Percentiles rank a stretch among this genome's conserved stretches.
Conservation (phyloP, 2,113 vertebrate genomes). For the Brachyhypopomus occidentalis region DNA sequence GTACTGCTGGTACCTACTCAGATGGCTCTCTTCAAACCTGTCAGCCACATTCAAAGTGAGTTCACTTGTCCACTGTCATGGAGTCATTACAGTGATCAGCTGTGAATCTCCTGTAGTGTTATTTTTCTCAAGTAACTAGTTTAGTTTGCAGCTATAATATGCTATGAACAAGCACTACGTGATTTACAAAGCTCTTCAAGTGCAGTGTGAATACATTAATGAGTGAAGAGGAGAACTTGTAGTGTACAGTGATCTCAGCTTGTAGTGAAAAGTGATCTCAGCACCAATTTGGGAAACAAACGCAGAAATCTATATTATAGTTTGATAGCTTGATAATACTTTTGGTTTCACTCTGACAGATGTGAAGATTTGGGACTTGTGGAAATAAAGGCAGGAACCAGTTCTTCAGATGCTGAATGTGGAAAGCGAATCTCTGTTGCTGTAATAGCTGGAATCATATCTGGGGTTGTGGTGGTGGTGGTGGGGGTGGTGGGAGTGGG, state of each 20-base stretch:
- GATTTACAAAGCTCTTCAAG: too few species aligned
- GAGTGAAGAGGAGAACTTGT: too few species aligned
- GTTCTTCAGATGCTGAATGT: constrained; percentile 39
- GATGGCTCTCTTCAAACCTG: constrained; percentile 30
- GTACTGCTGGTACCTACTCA: constrained; percentile 23
- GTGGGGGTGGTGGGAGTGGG: background rate
- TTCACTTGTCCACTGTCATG: background rate
- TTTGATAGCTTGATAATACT: background rate
- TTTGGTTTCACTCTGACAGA: constrained; percentile 18
- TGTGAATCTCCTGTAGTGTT: too few species aligned
- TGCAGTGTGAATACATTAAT: too few species aligned
- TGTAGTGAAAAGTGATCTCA: too few species aligned
- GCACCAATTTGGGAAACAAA: too few species aligned
- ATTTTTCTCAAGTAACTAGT: too few species aligned
- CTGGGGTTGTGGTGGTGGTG: background rate
- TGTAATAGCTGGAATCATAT: background rate
- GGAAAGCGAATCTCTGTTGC: background rate
- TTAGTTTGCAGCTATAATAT: too few species aligned
- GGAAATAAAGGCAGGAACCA: constrained; percentile 43
- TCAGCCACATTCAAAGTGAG: constrained; percentile 28
- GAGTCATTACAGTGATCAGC: background rate
- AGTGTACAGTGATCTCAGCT: too few species aligned
- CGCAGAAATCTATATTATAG: background rate
- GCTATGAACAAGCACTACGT: too few species aligned
- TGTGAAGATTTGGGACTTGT: constrained; percentile 28